Base-by-base conservation (phyloP, 2,113 vertebrate genomes). In the Spizaetus ornatus region DNA sequence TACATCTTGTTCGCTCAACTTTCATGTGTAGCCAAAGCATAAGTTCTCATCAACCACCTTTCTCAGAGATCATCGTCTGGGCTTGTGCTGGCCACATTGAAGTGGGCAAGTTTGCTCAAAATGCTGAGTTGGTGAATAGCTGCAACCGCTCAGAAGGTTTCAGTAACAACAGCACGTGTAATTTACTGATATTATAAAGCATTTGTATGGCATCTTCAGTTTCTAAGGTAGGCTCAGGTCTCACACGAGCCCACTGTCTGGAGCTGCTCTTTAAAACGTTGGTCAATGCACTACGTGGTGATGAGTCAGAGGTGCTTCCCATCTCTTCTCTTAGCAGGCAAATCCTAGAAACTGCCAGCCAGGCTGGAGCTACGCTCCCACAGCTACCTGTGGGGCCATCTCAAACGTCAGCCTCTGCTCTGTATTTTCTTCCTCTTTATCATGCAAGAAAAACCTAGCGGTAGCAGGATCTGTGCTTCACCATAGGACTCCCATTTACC, bases 401-500 rank as follows among this genome's bases (percentile, higher is more conserved):
- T 43, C 13, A 1, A 25, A n/a, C 1, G 0, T 25, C 1, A 0
- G 22, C 22, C 52, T 61, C 67, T 61, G 76, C 59, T 38, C 45
- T 17, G 10, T 13, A 1, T 65, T 56, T 65, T 55, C 47, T 90
- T 45, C 42, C 48, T 32, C 32, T 72, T 17, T 31, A 22, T 45
- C 1, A 1, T 38, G 73, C 38, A 40, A 53, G 43, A 21, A 52
- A 47, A 55, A n/a, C 67, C 45, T 25, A 31, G 3, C 1, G 1
- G 56, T 25, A 52, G 58, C 38, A 86, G 67, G 23, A 21, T 34
- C 2, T 8, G 13, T 66, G 52, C 36, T 38, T 70, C 11, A 5
- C 40, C 2, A 3, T 29, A 32, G 26, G 61, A 32, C 15, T 36
- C 56, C 34, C 7, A 1, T 45, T 71, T 40, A 31, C 29, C 72